Conservation (phyloP, 2,797 vertebrate species). For the Phataginus tetradactyla region DNA sequence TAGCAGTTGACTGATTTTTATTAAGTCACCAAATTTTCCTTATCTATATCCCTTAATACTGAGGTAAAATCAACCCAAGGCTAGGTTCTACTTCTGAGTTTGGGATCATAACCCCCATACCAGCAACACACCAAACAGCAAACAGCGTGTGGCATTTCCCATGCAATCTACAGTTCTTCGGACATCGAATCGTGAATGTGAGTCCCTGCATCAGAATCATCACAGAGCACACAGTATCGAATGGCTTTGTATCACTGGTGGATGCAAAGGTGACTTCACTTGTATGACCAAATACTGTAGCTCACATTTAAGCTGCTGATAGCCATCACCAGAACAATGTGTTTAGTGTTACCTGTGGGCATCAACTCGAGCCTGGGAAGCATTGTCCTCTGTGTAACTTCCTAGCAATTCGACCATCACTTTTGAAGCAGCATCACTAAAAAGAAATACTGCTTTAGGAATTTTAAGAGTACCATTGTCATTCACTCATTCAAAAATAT, state of each 20-base stretch:
- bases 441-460: constrained; percentile 66
- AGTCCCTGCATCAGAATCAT: not conserved
- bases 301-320: not conserved
- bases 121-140: not conserved
- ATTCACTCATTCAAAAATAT: constrained; percentile 38
- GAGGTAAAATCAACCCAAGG: not conserved
- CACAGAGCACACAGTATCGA: not conserved
- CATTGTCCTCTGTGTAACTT: constrained; percentile 99
- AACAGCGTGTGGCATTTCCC: not conserved
- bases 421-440: constrained; percentile 95
- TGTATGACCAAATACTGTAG: not conserved
- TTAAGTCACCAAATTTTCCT: not conserved
- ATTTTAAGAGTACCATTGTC: constrained; percentile 57
- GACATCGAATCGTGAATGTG: not conserved
- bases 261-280: not conserved
- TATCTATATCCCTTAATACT: not conserved
- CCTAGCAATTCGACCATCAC: constrained; percentile 99
- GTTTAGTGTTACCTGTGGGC: constrained; percentile 93
- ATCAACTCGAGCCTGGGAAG: constrained; percentile 97
- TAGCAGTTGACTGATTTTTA: constrained; percentile 9
- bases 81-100: not conserved
- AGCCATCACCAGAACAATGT: not conserved
- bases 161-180: not conserved
- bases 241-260: not conserved
- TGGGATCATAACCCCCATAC: not conserved